A percentile compares a stretch with the other conserved stretches of the same genome.
Evolutionary conservation across 2,113 vertebrate species (phyloP).

Genomic region (Tylochromis polylepis): DNA sequence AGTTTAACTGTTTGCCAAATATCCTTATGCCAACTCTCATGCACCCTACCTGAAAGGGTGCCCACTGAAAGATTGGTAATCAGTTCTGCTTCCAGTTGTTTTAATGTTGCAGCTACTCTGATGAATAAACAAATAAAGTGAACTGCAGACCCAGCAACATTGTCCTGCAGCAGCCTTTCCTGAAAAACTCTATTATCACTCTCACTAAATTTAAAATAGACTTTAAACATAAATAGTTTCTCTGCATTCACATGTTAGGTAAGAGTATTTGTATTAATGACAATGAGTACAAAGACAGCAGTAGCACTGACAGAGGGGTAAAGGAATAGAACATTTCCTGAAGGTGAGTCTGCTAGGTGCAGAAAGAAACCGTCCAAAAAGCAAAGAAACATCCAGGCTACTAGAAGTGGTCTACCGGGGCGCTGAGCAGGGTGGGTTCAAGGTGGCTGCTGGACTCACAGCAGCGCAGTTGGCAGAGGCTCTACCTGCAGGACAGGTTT

Average conservation of each 20-base stretch:
- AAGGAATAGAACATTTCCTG: not conserved
- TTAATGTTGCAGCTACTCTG: not conserved
- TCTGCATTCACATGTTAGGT: not conserved
- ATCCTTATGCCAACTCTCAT: not conserved
- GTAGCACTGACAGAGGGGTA: not conserved
- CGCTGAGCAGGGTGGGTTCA: not conserved
- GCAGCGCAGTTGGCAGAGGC: not conserved
- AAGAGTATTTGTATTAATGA: not conserved
- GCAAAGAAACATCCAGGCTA: not conserved
- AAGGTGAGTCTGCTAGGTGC: not conserved
- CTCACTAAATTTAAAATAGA: not conserved
- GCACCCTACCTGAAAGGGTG: not conserved
- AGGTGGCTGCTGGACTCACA: not conserved
- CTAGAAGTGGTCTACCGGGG: not conserved
- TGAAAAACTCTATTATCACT: not conserved
- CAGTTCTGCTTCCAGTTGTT: not conserved
- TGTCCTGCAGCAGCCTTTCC: not conserved
- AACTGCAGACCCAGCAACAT: not conserved
- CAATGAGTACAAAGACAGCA: not conserved
- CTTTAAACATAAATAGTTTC: not conserved
- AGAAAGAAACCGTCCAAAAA: not conserved
- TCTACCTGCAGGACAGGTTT: not conserved
- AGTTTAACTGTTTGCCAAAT: not conserved
- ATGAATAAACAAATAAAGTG: too few species aligned
- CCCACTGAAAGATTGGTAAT: not conserved